A percentile compares a stretch with the other conserved stretches of the same genome.
Evolutionary conservation across 2,113 vertebrate genomes (phyloP).

Genomic region (Xiphophorus maculatus): DNA sequence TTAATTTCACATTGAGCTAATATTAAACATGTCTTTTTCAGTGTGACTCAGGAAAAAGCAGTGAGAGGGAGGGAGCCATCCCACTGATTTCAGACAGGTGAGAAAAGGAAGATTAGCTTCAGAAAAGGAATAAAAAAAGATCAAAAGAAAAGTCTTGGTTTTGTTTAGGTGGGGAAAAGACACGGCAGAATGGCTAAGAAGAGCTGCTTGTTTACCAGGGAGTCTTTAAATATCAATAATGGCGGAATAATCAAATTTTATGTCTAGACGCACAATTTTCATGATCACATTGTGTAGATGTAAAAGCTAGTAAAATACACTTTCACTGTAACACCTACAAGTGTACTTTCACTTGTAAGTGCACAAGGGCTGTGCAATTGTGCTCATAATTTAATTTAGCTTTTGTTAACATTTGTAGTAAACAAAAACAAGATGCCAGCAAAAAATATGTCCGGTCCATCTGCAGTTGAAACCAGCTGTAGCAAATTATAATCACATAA

Average conservation of each 20-base stretch:
- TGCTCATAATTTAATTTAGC: too few relatives aligned
- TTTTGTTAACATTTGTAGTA: neutral
- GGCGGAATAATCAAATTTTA: too few relatives aligned
- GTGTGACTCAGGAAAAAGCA: neutral
- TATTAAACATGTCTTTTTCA: neutral
- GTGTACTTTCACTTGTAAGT: too few relatives aligned
- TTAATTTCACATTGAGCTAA: neutral
- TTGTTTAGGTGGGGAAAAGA: neutral
- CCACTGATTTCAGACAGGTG: conserved; percentile 1
- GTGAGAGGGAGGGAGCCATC: conserved; percentile 11
- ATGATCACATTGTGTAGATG: too few relatives aligned
- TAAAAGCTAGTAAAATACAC: too few relatives aligned
- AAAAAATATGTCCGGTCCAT: neutral
- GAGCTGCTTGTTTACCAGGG: neutral
- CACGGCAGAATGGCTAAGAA: neutral
- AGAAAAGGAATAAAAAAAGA: neutral
- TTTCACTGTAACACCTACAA: too few relatives aligned
- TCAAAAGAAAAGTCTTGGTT: conserved; percentile 1
- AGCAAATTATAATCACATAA: too few relatives aligned
- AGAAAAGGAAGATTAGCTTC: neutral
- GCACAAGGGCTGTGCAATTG: too few relatives aligned
- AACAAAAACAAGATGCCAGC: conserved; percentile 3
- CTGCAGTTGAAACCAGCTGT: too few relatives aligned
- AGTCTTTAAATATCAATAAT: conserved; percentile 8
- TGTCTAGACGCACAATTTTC: too few relatives aligned